phyloP scores from a whole-genome alignment of 2,888 invertebrate species.

The Criorhina ranunculi region DNA sequence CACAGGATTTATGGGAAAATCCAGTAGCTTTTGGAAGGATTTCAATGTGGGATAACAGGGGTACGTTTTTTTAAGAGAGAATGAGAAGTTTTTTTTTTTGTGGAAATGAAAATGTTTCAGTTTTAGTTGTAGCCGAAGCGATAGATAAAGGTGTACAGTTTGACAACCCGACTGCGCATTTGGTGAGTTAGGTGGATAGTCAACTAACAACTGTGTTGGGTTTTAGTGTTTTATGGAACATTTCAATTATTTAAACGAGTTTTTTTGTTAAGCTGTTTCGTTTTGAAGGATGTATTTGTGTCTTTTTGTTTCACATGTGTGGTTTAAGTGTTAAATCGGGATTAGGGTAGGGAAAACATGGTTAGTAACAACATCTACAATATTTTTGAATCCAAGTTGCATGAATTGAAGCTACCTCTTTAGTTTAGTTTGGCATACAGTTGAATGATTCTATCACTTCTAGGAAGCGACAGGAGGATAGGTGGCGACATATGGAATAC shows the following conservation, averaged over 20 bases:
- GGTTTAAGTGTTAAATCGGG: too few relatives aligned
- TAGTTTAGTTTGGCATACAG: too few relatives aligned
- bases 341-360: too few relatives aligned
- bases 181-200: constrained; percentile 27
- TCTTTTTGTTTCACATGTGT: too few relatives aligned
- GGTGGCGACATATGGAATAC: too few relatives aligned
- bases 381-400: too few relatives aligned
- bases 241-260: constrained; percentile 58
- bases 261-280: constrained; percentile 6
- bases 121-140: constrained; percentile 34
- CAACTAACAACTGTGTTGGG: not conserved
- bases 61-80: too few relatives aligned
- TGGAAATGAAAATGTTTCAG: constrained; percentile 19
- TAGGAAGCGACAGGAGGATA: too few relatives aligned
- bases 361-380: too few relatives aligned
- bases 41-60: constrained; percentile 34
- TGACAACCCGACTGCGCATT: constrained; percentile 47
- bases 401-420: too few relatives aligned
- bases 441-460: too few relatives aligned
- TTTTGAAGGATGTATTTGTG: not conserved
- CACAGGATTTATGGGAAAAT: constrained; percentile 69
- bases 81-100: constrained; percentile 37
- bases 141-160: constrained; percentile 29
- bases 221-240: constrained; percentile 41
- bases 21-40: constrained; percentile 59